phyloP scores from a whole-genome alignment of 2,113 vertebrate species.

The Crotalus helleri region DNA sequence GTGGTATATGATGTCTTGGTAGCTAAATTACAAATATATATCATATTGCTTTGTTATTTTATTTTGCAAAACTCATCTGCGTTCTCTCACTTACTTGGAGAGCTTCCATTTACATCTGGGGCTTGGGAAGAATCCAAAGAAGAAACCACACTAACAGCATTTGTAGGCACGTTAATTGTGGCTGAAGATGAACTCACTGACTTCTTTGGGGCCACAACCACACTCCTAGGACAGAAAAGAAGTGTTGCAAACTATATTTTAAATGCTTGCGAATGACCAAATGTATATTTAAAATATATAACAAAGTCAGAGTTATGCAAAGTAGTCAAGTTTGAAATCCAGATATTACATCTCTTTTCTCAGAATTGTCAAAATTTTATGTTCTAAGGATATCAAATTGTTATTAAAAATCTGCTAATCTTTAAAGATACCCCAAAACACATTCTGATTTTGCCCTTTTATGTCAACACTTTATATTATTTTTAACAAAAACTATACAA shows the following conservation, averaged over 20 bases:
- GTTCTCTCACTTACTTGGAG: conserved; percentile 73
- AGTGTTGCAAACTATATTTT: neutral
- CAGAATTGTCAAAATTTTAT: neutral
- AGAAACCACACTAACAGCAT: conserved; percentile 88
- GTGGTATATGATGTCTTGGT: neutral
- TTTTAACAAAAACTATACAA: neutral
- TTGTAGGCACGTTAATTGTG: conserved; percentile 63
- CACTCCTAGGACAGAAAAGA: conserved; percentile 77
- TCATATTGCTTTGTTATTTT: neutral
- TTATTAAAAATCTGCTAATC: neutral
- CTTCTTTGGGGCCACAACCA: conserved; percentile 89
- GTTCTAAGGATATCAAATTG: neutral
- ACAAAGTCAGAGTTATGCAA: neutral
- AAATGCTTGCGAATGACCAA: neutral
- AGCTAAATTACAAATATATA: neutral
- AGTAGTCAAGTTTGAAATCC: neutral
- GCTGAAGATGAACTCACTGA: conserved; percentile 60
- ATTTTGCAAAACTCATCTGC: neutral
- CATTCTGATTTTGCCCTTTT: neutral
- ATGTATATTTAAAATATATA: neutral
- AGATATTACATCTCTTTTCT: neutral
- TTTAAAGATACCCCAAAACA: neutral
- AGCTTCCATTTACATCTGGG: conserved; percentile 62
- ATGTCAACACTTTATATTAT: neutral
- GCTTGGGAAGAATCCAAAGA: conserved; percentile 76